Evolutionary conservation across 2,113 vertebrate species (phyloP).

Genomic region (Hyperoodon ampullatus): DNA sequence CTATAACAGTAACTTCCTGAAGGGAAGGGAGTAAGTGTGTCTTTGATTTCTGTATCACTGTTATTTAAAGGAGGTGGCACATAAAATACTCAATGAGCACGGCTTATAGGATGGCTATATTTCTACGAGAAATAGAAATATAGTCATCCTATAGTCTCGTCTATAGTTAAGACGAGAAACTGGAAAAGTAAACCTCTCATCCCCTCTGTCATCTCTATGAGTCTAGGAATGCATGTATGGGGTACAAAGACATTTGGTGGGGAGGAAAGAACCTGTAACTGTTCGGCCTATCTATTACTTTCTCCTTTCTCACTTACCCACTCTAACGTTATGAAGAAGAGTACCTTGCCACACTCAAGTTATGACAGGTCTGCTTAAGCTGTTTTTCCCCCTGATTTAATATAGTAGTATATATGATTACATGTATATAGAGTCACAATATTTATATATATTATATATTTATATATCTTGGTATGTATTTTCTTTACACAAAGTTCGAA

Average conservation of each 20-base stretch:
- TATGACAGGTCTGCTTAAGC: background rate
- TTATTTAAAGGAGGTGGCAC: background rate
- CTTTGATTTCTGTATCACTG: background rate
- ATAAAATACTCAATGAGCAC: background rate
- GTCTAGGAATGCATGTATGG: background rate
- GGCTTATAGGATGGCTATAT: background rate
- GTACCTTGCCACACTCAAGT: background rate
- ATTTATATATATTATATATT: background rate
- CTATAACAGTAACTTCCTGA: background rate
- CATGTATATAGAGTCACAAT: background rate
- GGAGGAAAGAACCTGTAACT: background rate
- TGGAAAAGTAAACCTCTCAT: background rate
- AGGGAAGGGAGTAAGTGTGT: background rate
- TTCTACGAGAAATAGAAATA: background rate
- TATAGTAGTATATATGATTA: background rate
- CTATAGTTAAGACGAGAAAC: conserved; percentile 8
- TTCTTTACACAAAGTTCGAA: background rate
- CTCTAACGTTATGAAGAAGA: background rate
- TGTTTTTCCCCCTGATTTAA: background rate
- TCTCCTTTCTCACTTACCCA: background rate
- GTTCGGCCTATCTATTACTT: background rate
- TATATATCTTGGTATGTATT: background rate
- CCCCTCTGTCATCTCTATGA: background rate
- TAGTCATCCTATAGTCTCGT: too few relatives aligned
- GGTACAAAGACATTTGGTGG: background rate